Evolutionary conservation across 2,113 vertebrate species (phyloP).

Genomic region (Chascanopsetta lugubris): DNA sequence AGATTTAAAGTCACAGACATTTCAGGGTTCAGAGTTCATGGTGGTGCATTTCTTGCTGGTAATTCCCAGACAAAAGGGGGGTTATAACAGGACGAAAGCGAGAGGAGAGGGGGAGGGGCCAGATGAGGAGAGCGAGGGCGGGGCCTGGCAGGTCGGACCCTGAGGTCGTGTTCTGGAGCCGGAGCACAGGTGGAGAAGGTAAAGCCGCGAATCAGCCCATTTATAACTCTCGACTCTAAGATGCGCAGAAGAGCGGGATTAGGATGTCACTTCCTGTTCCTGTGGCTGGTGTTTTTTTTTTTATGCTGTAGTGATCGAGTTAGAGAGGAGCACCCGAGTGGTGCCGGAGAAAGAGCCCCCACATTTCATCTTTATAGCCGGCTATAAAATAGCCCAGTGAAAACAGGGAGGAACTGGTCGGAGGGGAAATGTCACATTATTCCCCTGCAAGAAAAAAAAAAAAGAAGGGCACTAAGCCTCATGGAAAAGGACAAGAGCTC

Average conservation of each 20-base stretch:
- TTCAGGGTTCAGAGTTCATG: not conserved
- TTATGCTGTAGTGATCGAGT: slow-evolving; percentile 39
- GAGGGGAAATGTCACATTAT: slow-evolving; percentile 72
- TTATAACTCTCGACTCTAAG: slow-evolving; percentile 21
- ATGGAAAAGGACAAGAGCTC: slow-evolving; percentile 56
- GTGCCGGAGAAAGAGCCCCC: slow-evolving; percentile 54
- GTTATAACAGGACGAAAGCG: not conserved
- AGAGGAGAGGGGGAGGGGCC: not conserved
- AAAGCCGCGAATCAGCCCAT: slow-evolving; percentile 8
- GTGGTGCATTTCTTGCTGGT: not conserved
- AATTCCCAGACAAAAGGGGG: slow-evolving; percentile 5
- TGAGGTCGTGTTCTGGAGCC: slow-evolving; percentile 21
- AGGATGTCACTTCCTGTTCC: slow-evolving; percentile 29
- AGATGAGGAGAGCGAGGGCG: slow-evolving; percentile 6
- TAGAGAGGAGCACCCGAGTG: slow-evolving; percentile 40
- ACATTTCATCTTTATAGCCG: slow-evolving; percentile 78
- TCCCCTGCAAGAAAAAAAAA: slow-evolving; percentile 34
- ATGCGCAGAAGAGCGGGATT: slow-evolving; percentile 26
- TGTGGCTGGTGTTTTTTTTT: slow-evolving; percentile 17
- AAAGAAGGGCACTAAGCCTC: slow-evolving; percentile 39
- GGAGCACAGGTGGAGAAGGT: slow-evolving; percentile 48
- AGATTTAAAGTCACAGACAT: too few species aligned
- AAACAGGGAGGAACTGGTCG: slow-evolving; percentile 59
- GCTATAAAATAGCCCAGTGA: slow-evolving; percentile 69
- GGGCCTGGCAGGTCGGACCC: slow-evolving; percentile 25